Evolutionary conservation across 2,113 vertebrate species (phyloP).

Genomic region (Amphiprion ocellaris): DNA sequence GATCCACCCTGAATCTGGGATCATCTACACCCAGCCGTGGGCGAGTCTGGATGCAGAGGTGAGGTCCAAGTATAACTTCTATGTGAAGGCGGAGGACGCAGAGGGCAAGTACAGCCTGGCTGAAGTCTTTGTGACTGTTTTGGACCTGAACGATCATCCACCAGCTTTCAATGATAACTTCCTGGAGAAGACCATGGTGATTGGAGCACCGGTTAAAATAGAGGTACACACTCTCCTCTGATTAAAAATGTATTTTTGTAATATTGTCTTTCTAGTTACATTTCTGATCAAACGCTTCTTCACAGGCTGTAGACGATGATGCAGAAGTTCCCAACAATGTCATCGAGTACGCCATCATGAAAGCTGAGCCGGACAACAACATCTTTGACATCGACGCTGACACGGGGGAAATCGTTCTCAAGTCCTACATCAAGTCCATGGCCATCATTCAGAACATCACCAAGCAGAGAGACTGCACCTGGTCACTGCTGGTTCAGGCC

Average conservation of each 20-base stretch:
- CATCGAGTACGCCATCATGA: constrained; percentile 97
- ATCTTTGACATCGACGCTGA: constrained; percentile 94
- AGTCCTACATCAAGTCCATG: constrained; percentile 94
- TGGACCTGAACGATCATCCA: constrained; percentile 95
- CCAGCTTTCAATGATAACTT: constrained; percentile 93
- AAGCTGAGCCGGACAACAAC: constrained; percentile 91
- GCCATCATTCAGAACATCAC: constrained; percentile 96
- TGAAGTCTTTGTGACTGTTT: constrained; percentile 92
- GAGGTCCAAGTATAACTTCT: constrained; percentile 93
- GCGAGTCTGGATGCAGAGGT: constrained; percentile 93
- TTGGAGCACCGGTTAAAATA: constrained; percentile 93
- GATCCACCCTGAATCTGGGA: constrained; percentile 91
- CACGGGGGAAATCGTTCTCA: constrained; percentile 94
- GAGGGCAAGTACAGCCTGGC: constrained; percentile 95
- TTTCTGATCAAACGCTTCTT: neutral
- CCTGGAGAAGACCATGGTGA: constrained; percentile 94
- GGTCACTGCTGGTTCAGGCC: constrained; percentile 96
- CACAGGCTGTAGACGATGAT: constrained; percentile 93
- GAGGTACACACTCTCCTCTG: constrained; percentile 81
- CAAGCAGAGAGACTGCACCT: constrained; percentile 88
- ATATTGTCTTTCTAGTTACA: neutral
- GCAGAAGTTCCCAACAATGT: constrained; percentile 97
- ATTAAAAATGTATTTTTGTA: neutral
- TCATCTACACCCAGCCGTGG: constrained; percentile 97
- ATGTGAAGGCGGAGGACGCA: constrained; percentile 94